Conservation (phyloP, 2,113 vertebrate species). For the Noturus placidus region DNA sequence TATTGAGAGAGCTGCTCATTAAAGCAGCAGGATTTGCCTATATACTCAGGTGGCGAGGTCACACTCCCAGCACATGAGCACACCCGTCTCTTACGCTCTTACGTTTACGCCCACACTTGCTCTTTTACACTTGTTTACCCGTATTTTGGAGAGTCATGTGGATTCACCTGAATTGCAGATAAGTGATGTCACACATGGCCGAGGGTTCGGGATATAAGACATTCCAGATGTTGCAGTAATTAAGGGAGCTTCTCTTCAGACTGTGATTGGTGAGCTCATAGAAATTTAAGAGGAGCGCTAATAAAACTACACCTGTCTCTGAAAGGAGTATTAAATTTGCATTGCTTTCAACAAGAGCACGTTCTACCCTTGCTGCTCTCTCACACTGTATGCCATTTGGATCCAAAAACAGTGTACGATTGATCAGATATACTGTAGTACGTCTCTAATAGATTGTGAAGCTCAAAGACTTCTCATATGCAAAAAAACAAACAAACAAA, state of each 20-base stretch:
- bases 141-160: neutral
- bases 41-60: constrained; percentile 78
- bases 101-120: neutral
- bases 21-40: constrained; percentile 81
- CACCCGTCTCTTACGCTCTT: constrained; percentile 43
- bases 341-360: neutral
- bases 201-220: neutral
- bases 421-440: neutral
- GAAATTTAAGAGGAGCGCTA: constrained; percentile 78
- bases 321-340: constrained; percentile 69
- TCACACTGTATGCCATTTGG: neutral
- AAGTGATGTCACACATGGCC: constrained; percentile 31
- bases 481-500: neutral
- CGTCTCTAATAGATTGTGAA: neutral
- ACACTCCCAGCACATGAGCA: constrained; percentile 46
- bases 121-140: constrained; percentile 31
- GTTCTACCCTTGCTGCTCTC: neutral
- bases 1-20: constrained; percentile 83
- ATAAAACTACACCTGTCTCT: constrained; percentile 90
- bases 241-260: constrained; percentile 74
- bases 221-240: constrained; percentile 70
- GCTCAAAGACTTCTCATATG: neutral
- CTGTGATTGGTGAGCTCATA: constrained; percentile 76
- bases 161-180: neutral
- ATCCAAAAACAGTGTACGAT: neutral